Conservation (phyloP, 2,888 invertebrate genomes). For the Cynaeus angustus region DNA sequence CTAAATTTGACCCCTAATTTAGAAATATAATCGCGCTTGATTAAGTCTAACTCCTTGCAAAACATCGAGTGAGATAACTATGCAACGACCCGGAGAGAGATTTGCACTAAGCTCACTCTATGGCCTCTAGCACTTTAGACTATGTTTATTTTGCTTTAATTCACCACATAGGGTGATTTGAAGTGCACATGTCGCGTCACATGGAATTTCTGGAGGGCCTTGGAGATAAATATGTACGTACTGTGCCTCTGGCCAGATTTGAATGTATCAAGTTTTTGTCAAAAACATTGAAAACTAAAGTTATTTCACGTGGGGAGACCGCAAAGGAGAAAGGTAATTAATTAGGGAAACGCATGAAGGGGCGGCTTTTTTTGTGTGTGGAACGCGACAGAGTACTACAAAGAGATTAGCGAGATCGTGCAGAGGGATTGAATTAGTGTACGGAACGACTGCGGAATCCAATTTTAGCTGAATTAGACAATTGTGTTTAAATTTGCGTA, state of each 20-base stretch:
- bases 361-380: constrained; percentile 54
- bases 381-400: constrained; percentile 53
- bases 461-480: constrained; percentile 64
- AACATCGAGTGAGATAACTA: constrained; percentile 55
- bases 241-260: constrained; percentile 7
- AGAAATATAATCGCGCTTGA: constrained; percentile 56
- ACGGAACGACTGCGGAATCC: constrained; percentile 60
- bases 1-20: constrained; percentile 48
- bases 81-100: constrained; percentile 52
- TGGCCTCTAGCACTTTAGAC: constrained; percentile 54
- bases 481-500: constrained; percentile 66
- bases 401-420: constrained; percentile 63
- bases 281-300: constrained; percentile 26
- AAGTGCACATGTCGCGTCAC: constrained; percentile 45
- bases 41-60: constrained; percentile 54
- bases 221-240: constrained; percentile 5
- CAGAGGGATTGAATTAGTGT: constrained; percentile 61
- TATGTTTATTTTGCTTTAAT: constrained; percentile 62
- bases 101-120: constrained; percentile 53
- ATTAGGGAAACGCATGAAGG: constrained; percentile 49
- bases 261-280: constrained; percentile 14
- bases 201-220: constrained; percentile 36
- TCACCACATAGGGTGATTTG: constrained; percentile 53
- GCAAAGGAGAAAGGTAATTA: constrained; percentile 53
- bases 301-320: constrained; percentile 34